These are phyloP conservation scores for Epirrhoe tristata DNA, from an alignment of 2,888 invertebrate species.

Conservation along the genomic window DNA sequence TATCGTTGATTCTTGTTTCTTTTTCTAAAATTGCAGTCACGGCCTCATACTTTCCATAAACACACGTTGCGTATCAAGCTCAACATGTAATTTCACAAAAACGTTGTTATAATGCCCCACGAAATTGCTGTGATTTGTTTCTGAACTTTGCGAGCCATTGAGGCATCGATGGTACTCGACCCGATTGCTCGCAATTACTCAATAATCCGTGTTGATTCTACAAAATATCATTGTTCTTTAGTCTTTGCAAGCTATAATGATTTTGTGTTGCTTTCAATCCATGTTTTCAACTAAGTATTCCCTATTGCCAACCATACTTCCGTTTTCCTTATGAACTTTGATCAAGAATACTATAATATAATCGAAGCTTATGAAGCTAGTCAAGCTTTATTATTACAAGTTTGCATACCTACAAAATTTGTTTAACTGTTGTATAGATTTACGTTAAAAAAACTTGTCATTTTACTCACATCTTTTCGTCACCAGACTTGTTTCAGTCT, in stretches of 20 bases:
- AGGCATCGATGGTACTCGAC: conserved; percentile 54
- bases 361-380: no score
- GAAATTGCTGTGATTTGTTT: conserved; percentile 79
- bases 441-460: conserved; percentile 46
- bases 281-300: conserved; percentile 23
- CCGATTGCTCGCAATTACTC: conserved; percentile 72
- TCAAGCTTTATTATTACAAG: conserved; percentile 21
- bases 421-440: conserved; percentile 27
- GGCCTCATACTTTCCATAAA: conserved; percentile 68
- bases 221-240: conserved; percentile 55
- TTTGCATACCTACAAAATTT: conserved; percentile 1
- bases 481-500: conserved; percentile 59
- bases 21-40: conserved; percentile 56
- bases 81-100: conserved; percentile 77
- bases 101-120: conserved; percentile 74
- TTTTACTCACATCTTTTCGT: conserved; percentile 58
- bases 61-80: conserved; percentile 65
- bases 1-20: conserved; percentile 41
- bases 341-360: no score
- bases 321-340: conserved; percentile 29
- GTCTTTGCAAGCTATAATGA: conserved; percentile 40
- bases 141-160: conserved; percentile 66
- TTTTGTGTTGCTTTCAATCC: conserved; percentile 55
- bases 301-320: conserved; percentile 18
- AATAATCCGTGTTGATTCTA: conserved; percentile 73